A percentile compares a stretch with the other conserved stretches of the same genome.
Evolutionary conservation across 2,113 vertebrate species (phyloP).

Genomic region (Neodontobutis hainanensis): DNA sequence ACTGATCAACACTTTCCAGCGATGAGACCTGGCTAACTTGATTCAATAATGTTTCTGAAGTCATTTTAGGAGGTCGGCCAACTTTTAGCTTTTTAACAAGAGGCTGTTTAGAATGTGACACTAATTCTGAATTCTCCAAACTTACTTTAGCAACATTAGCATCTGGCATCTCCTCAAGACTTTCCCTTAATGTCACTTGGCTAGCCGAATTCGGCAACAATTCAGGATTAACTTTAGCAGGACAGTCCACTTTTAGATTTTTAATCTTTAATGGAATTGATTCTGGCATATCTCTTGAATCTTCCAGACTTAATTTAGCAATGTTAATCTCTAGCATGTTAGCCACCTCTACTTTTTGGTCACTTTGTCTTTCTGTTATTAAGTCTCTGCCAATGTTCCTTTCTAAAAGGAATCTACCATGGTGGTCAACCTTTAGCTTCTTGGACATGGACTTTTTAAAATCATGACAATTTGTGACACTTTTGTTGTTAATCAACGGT

Average conservation of each 20-base stretch:
- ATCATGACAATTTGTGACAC: conserved; percentile 18
- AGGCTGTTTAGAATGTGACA: neutral
- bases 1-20: neutral
- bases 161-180: neutral
- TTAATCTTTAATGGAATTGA: neutral
- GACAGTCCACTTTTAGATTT: neutral
- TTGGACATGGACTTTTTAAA: conserved; percentile 36
- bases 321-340: conserved; percentile 5
- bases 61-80: neutral
- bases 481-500: neutral
- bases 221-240: neutral
- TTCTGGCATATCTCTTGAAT: neutral
- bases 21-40: neutral
- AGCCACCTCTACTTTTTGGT: neutral
- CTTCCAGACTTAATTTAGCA: conserved; percentile 2
- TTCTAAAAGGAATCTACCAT: neutral
- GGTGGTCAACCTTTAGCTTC: conserved; percentile 36
- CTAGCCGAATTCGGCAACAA: neutral
- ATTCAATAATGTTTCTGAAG: neutral
- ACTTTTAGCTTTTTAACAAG: conserved; percentile 9
- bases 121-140: neutral
- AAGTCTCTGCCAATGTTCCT: neutral
- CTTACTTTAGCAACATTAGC: no score
- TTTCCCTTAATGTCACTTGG: neutral
- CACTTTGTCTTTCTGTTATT: neutral